Evolutionary conservation across 2,113 vertebrate genomes (phyloP).

Genomic region (Panthera leo): DNA sequence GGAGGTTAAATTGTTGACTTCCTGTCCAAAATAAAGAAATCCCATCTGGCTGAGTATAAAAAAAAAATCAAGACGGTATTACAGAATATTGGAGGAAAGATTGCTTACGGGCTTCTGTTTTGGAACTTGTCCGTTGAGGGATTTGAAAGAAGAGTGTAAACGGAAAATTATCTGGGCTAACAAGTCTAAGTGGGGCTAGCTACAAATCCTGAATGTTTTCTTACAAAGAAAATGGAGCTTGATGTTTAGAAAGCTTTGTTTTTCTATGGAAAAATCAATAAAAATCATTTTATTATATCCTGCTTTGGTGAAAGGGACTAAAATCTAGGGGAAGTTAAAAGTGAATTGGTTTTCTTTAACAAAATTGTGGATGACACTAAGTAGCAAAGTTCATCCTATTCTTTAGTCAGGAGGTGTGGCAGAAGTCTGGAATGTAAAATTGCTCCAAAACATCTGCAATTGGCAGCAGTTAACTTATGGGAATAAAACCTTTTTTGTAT

Average conservation of each 20-base stretch:
- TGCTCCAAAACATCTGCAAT: slow-evolving; percentile 37
- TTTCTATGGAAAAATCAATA: slow-evolving; percentile 22
- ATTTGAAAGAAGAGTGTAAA: background rate
- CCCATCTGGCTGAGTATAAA: background rate
- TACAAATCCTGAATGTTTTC: background rate
- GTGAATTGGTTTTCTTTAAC: slow-evolving; percentile 57
- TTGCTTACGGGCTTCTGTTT: background rate
- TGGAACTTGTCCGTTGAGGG: background rate
- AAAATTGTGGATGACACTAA: background rate
- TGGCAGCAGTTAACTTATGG: slow-evolving; percentile 22
- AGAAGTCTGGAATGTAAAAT: slow-evolving; percentile 8
- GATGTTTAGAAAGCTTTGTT: slow-evolving; percentile 39
- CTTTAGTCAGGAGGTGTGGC: slow-evolving; percentile 43
- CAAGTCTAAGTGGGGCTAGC: background rate
- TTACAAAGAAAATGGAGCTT: slow-evolving; percentile 6
- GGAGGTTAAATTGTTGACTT: background rate
- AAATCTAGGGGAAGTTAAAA: background rate
- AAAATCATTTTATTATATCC: slow-evolving; percentile 30
- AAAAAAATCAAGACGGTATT: background rate
- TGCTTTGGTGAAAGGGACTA: background rate
- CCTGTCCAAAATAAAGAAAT: background rate
- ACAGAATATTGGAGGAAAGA: background rate
- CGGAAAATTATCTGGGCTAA: background rate
- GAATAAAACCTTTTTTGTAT: slow-evolving; percentile 53
- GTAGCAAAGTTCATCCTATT: background rate